Percentiles rank a stretch among this genome's conserved stretches.
Evolutionary conservation across 1,140 invertebrate genomes (phyloP).

Genomic region (Calycopis cecrops): DNA sequence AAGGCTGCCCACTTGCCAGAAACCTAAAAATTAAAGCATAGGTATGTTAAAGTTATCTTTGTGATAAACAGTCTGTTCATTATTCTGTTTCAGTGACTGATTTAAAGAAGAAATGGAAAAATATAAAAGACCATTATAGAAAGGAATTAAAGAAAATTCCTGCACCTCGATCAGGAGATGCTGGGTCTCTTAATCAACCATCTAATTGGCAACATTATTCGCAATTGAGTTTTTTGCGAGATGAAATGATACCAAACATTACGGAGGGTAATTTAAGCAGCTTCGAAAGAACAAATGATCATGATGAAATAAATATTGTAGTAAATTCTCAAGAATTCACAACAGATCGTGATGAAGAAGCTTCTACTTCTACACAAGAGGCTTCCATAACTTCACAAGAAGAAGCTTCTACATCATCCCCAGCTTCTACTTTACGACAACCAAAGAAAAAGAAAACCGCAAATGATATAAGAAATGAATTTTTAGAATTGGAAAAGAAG

Average conservation of each 20-base stretch:
- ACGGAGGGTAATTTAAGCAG: slow-evolving; percentile 19
- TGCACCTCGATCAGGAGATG: slow-evolving; percentile 19
- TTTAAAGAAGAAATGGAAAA: slow-evolving; percentile 28
- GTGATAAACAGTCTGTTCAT: slow-evolving; percentile 17
- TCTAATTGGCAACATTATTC: slow-evolving; percentile 20
- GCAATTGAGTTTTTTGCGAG: slow-evolving; percentile 16
- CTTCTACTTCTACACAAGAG: slow-evolving; percentile 17
- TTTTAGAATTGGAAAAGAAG: slow-evolving; percentile 28
- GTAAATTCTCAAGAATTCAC: slow-evolving; percentile 10
- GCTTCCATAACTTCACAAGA: slow-evolving; percentile 5
- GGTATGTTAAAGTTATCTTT: slow-evolving; percentile 14
- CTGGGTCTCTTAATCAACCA: slow-evolving; percentile 15
- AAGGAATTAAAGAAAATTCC: slow-evolving; percentile 28
- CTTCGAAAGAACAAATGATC: slow-evolving; percentile 6
- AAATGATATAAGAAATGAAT: slow-evolving; percentile 26
- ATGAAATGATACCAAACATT: slow-evolving; percentile 18
- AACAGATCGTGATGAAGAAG: slow-evolving; percentile 13
- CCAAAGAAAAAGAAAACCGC: slow-evolving; percentile 20
- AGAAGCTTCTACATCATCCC: slow-evolving; percentile 14
- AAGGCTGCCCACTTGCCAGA: slow-evolving; percentile 19
- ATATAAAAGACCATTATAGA: slow-evolving; percentile 28
- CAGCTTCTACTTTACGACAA: slow-evolving; percentile 13
- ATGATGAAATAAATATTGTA: slow-evolving; percentile 9
- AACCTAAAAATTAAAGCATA: slow-evolving; percentile 26
- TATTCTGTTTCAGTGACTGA: slow-evolving; percentile 20